Evolutionary conservation across 2,113 vertebrate species (phyloP), one percentile per base, ranked within the genome.

Genomic region (Lophotis ruficrista): DNA sequence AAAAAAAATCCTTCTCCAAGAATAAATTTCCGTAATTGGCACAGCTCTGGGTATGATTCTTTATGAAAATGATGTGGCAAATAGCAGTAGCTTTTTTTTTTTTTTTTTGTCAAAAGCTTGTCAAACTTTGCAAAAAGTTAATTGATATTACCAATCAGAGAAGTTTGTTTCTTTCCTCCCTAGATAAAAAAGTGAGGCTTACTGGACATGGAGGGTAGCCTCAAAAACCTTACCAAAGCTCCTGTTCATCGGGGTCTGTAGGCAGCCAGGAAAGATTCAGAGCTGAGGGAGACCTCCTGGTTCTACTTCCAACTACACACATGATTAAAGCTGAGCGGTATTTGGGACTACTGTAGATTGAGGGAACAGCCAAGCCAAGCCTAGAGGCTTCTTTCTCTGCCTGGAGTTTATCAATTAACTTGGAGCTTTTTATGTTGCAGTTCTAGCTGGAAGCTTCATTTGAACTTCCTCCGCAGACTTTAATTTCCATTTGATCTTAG

Each of bases 381-480:
- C 95, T 94, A 93, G 64, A 92, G 97, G 95, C 93, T 93, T 89
- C 94, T 95, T 96, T 96, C 96, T 93, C 64, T 95, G 80, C 96
- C 72, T 94, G 88, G 81, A 96, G 95, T 95, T 97, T 97, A 95
- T 96, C 97, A 96, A 95, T 92, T 95, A 96, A 93, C 92, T 93
- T 86, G 19, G 58, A 93, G 62, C 94, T 95, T 95, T 94, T 97
- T 86, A 93, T 93, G 92, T 96, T 94, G 80, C 53, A 95, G 61
- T 58, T 96, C 71, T 97, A 97, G 88, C 95, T 94, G 72, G 91
- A 97, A 97, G 95, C 65, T 97, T 95, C 92, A 96, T 96, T 96
- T 97, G 94, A 96, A 95, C 96, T 96, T 97, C 96, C 97, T 97
- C 93, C 83, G 48, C 95, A 97, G 80, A 90, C 81, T 93, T 96